Evolutionary conservation across 2,797 vertebrate species (phyloP), one percentile per base, ranked within the genome.

Genomic region (Crocidura indochinensis): DNA sequence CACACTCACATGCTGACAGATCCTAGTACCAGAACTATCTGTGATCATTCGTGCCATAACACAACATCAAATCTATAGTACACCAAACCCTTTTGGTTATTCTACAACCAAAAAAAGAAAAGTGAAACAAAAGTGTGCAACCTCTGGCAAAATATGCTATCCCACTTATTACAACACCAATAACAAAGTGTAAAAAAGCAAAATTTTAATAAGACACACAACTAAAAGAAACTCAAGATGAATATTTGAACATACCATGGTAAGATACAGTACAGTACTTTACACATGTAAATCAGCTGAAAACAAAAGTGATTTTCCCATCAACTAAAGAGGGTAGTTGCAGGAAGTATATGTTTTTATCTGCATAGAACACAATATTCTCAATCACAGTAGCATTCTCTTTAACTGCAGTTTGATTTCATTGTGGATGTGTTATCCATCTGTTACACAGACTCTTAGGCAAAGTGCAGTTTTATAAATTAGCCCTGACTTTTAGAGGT

Each of bases 381-480:
- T 91, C 74, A 88, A n/a, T 75, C 26, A 89, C 67, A 93, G 94
- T 76, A 92, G 92, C 80, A 93, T 44, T 91, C 83, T 90, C 95
- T 90, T 95, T 93, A 87, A 62, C 95, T 96, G 74, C 88, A 60
- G 94, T 94, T 74, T 96, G 96, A 87, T 74, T 71, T 0, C 51
- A 92, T 53, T 94, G 93, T 78, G 90, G 95, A 95, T 96, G 95
- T 90, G 65, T 67, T 90, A 97, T 93, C 93, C 86, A 94, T 96
- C 95, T 97, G 96, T 76, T 96, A 93, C 90, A 94, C 49, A 95
- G 93, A 86, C 51, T 93, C 86, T 96, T 87, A 95, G 78, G 85
- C 92, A 97, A 97, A 97, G 11, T 80, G 90, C 84, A 88, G 74
- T 89, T 97, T 76, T n/a, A 89, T 95, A 94, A 97, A 96, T 87